Base-by-base conservation (phyloP, 2,888 invertebrate genomes). In the Ecdyonurus torrentis region DNA sequence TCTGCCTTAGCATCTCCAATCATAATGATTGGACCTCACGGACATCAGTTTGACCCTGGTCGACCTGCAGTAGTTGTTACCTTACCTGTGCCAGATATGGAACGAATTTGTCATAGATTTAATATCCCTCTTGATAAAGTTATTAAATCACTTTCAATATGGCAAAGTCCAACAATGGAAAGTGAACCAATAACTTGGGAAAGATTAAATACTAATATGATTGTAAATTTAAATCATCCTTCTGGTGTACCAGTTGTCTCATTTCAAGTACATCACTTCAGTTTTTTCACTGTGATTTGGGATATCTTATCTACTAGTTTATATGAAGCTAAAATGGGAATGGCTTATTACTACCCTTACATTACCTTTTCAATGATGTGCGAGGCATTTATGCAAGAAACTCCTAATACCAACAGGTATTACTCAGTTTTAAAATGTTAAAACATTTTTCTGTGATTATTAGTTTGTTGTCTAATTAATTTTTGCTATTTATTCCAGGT, bases 281-380 rank as follows among this genome's bases (percentile, higher is more conserved):
- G 69, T 25, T 71, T 70, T 63, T 71, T 71, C 61, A 69, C 70
- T 65, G 68, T 67, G 25, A 65, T 71, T 1, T 71, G 71, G 71
- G 70, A 70, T 53, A 63, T 68, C 2, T 60, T 70, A n/a, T 66
- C 69, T 2, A 58, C 66, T 7, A 66, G 66, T 2, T 25, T 70
- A 2, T 66, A 69, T 61, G 68, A 68, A 52, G 69, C 70, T 1
- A 69, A 67, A 60, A 65, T 70, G 50, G 71, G 70, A 7, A 69
- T 70, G 66, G 67, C 69, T 10, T 69, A 69, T 59, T 70, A 70
- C 59, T 68, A 68, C 59, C 68, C 70, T 1, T 69, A 68, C 60
- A 67, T 69, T 5, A 67, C 68, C 15, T 71, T 70, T 62, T 66
- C 70, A 0, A 71, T 71, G 71, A 71, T 70, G 68, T 71, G 71